Evolutionary conservation across 2,113 vertebrate species (phyloP).

Genomic region (Etia nguti): DNA sequence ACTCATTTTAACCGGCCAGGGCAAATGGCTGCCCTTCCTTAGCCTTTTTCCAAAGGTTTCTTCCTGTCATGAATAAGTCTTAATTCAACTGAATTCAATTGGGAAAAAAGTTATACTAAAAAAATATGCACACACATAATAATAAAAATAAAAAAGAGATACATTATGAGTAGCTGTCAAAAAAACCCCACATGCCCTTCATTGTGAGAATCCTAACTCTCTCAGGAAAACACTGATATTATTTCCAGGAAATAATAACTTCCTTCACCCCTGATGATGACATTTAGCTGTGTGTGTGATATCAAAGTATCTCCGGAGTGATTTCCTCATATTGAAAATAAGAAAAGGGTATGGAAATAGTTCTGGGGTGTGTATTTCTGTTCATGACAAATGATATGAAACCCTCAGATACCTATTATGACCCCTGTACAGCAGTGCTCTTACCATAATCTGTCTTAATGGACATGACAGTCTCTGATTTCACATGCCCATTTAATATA

Average conservation of each 20-base stretch:
- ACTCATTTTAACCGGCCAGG: neutral
- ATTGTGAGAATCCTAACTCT: neutral
- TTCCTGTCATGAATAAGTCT: neutral
- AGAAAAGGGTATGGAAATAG: neutral
- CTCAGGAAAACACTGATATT: neutral
- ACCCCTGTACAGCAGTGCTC: neutral
- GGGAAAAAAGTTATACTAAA: neutral
- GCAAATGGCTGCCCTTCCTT: neutral
- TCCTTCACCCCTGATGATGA: neutral
- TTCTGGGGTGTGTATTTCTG: neutral
- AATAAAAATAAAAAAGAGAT: neutral
- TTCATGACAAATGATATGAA: neutral
- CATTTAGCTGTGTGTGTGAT: neutral
- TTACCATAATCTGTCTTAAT: constrained; percentile 1
- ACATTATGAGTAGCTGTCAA: neutral
- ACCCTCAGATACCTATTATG: neutral
- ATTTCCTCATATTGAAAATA: neutral
- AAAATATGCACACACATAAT: neutral
- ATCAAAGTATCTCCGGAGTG: neutral
- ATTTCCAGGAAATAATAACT: neutral
- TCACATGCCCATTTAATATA: neutral
- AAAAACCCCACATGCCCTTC: neutral
- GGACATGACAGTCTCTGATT: neutral
- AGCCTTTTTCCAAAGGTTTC: neutral
- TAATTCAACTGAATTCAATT: neutral